A percentile compares a stretch with the other conserved stretches of the same genome.
Conservation (phyloP, 2,113 vertebrate genomes). For the Psettodes erumei region DNA sequence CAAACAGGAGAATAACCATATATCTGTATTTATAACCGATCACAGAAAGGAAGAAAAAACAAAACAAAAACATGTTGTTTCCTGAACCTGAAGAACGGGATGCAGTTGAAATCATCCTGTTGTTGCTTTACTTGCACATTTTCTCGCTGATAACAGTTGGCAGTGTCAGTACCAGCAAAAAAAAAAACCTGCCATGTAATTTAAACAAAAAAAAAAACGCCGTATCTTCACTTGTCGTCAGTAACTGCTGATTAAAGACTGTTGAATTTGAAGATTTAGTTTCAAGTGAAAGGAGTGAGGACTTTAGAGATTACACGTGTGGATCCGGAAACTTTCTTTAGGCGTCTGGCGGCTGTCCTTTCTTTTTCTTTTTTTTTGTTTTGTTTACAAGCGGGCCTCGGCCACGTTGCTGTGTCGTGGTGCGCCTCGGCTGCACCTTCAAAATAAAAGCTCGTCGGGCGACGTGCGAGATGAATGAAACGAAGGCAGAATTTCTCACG, state of each 20-base stretch:
- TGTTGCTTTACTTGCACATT: slow-evolving; percentile 61
- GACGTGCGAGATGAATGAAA: slow-evolving; percentile 3
- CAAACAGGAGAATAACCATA: slow-evolving; percentile 68
- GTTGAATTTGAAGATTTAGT: slow-evolving; percentile 59
- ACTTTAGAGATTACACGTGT: slow-evolving; percentile 5
- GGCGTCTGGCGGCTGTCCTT: background rate
- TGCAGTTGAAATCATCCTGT: slow-evolving; percentile 16
- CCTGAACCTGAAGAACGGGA: slow-evolving; percentile 26
- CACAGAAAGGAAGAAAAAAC: background rate
- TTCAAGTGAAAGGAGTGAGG: slow-evolving; percentile 23
- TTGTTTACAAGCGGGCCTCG: slow-evolving; percentile 33
- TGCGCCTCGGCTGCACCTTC: background rate
- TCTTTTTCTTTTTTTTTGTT: no score
- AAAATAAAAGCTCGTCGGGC: background rate
- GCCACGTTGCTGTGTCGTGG: background rate
- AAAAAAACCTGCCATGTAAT: slow-evolving; percentile 27
- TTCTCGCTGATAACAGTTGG: slow-evolving; percentile 5
- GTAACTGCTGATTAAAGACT: slow-evolving; percentile 61
- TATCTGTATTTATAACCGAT: slow-evolving; percentile 43
- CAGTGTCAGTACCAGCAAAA: slow-evolving; percentile 30
- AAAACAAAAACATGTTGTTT: background rate
- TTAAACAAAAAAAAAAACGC: background rate
- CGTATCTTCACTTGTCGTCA: slow-evolving; percentile 22
- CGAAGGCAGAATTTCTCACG: background rate
- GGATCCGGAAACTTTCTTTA: background rate